A percentile compares a stretch with the other conserved stretches of the same genome.
These are phyloP conservation scores for Cromileptes altivelis DNA, from an alignment of 2,113 vertebrate species.

Conservation along the genomic window DNA sequence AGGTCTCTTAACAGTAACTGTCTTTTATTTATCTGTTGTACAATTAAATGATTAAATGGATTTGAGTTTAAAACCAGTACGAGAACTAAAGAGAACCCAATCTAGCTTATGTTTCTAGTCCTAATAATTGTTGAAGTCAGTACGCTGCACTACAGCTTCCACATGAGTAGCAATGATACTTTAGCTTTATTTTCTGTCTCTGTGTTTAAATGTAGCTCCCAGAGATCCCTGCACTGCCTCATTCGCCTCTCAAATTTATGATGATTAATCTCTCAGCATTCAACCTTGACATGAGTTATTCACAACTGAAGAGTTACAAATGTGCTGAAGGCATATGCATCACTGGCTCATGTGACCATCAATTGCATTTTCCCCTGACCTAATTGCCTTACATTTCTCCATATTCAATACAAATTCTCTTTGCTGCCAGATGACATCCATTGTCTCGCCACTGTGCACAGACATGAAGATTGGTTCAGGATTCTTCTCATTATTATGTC, in stretches of 20 bases:
- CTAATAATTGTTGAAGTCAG: not conserved
- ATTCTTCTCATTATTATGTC: conserved; percentile 42
- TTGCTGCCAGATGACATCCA: conserved; percentile 84
- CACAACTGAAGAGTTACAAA: conserved; percentile 89
- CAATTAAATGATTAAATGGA: not conserved
- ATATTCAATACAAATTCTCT: conserved; percentile 90
- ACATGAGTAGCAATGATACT: not conserved
- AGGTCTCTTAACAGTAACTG: not conserved
- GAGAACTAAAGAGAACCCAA: not conserved
- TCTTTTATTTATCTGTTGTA: not conserved
- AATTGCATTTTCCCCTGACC: conserved; percentile 86
- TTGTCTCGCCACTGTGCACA: conserved; percentile 79
- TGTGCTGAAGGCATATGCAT: conserved; percentile 87
- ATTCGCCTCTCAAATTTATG: conserved; percentile 88
- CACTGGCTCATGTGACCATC: conserved; percentile 86
- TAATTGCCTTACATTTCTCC: conserved; percentile 90
- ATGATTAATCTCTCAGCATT: conserved; percentile 88
- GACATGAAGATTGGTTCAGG: conserved; percentile 71
- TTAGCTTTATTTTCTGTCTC: not conserved
- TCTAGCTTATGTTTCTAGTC: not conserved
- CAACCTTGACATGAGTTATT: conserved; percentile 89
- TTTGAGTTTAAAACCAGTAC: not conserved
- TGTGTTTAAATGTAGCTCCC: conserved; percentile 11
- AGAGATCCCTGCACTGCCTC: conserved; percentile 52
- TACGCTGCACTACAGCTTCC: not conserved